Evolutionary conservation across 2,113 vertebrate species (phyloP).

Genomic region (Scatophagus argus): DNA sequence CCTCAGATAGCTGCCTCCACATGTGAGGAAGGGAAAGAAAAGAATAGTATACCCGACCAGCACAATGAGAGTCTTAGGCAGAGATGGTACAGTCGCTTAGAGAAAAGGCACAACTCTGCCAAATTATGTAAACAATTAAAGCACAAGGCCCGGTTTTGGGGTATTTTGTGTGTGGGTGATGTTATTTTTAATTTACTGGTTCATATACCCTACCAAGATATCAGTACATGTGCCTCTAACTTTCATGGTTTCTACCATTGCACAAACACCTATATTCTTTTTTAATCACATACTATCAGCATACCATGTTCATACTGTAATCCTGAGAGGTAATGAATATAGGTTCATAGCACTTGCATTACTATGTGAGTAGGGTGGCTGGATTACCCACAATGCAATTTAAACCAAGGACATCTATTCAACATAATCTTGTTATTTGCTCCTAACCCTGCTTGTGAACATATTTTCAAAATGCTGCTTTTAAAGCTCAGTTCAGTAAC

Average conservation of each 20-base stretch:
- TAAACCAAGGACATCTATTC: constrained; percentile 27
- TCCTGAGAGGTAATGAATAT: constrained; percentile 12
- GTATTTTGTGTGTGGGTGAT: constrained; percentile 57
- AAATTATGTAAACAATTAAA: constrained; percentile 73
- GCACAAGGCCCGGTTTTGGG: constrained; percentile 54
- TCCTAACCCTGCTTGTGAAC: not conserved
- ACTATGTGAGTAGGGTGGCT: constrained; percentile 12
- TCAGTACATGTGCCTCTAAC: constrained; percentile 46
- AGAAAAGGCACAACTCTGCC: constrained; percentile 60
- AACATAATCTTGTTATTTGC: constrained; percentile 19
- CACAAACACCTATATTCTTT: not conserved
- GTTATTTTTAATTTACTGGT: constrained; percentile 53
- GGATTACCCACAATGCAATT: constrained; percentile 15
- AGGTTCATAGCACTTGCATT: constrained; percentile 14
- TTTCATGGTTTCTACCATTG: not conserved
- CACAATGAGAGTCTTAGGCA: constrained; percentile 72
- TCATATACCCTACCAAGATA: constrained; percentile 22
- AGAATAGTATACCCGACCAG: constrained; percentile 49
- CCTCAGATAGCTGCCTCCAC: constrained; percentile 80
- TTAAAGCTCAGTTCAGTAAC: not conserved
- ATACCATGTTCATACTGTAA: constrained; percentile 3
- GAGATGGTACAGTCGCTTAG: constrained; percentile 46
- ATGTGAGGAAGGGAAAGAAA: constrained; percentile 67
- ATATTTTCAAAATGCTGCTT: constrained; percentile 15
- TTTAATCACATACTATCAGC: not conserved